Evolutionary conservation across 2,113 vertebrate genomes (phyloP), one percentile per base, ranked within the genome.

Genomic region (Apaloderma vittatum): DNA sequence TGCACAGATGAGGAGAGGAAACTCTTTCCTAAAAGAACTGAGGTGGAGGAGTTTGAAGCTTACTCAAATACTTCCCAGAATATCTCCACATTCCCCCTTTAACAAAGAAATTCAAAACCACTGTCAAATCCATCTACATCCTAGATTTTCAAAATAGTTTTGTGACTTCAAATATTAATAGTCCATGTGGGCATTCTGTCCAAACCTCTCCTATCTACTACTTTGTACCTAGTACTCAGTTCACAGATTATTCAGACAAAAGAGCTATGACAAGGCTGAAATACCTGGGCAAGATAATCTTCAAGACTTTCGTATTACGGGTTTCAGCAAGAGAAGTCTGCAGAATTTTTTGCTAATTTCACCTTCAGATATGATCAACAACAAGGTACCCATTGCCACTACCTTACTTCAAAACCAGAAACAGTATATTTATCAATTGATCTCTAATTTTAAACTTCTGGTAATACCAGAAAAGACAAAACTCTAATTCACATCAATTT

Each of bases 61-160:
- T 86, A 94, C 75, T 84, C 46, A 94, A 88, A 92, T 88, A 85
- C 27, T 90, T 68, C 5, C 32, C 66, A 93, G 49, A 91, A 32
- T 54, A 94, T 80, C 67, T 95, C 75, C 72, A 75, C 62, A 79
- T 70, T 90, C 13, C 51, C 54, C 51, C 36, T 81, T 86, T 27
- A 88, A 88, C 36, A 91, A 79, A 80, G 59, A 88, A 86, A 94
- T 80, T 94, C 75, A 88, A 92, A 92, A 62, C 24, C 48, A 74
- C 34, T 43, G 30, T 82, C 65, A 89, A 89, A 84, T 59, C 29
- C 7, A 4, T n/a, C 80, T 85, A 52, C 0, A 3, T 34, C 16
- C 23, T 87, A 7, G 58, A 55, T 75, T 36, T 87, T 76, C 26
- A 71, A 71, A 92, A 55, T 5, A 59, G 30, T 19, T 84, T 59